Base-by-base conservation (phyloP, 1,140 invertebrate species). In the Orius insidiosus region DNA sequence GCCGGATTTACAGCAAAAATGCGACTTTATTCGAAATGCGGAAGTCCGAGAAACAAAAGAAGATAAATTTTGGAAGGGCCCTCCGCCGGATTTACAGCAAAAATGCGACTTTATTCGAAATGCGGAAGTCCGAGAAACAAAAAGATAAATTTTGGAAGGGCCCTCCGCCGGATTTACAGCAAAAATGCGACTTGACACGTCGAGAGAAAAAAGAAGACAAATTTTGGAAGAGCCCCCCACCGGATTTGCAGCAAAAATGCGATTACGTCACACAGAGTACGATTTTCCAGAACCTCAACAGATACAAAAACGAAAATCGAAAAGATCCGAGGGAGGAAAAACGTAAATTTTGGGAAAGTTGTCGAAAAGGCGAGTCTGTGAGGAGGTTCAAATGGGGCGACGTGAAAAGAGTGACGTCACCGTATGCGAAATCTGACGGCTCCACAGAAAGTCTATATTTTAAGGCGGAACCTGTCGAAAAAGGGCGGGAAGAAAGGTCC, bases 251-350 rank as follows among this genome's bases (percentile, higher is more conserved):
- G 11, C 6, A 19, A 10, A 24, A 36, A 19, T 18, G 35, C 33
- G 19, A 15, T 19, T 37, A 38, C 33, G 16, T 43, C 3, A 24
- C 35, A 4, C 16, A 46, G 19, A 46, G 45, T 37, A 8, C 15
- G 11, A 36, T 37, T 38, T 36, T 38, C 34, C 36, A 37, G 13
- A 37, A 33, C 13, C 24, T 46, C n/a, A 46, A 46, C 35, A 38
- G 37, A 9, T 30, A 37, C 18, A 19, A 34, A 3, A 34, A 46
- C 35, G 34, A 37, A 15, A 9, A n/a, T 2, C 36, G 19, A 24
- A 38, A 19, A 16, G 45, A 46, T 18, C 45, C 45, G 2, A 46
- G 45, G 19, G 45, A 46, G 19, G 34, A 46, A 34, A 46, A 46
- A 38, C 6, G 45, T 7, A 13, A 19, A 33, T 46, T 46, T 38